A percentile compares a stretch with the other conserved stretches of the same genome.
Evolutionary conservation across 2,113 vertebrate genomes (phyloP).

Genomic region (Azemiops feae): DNA sequence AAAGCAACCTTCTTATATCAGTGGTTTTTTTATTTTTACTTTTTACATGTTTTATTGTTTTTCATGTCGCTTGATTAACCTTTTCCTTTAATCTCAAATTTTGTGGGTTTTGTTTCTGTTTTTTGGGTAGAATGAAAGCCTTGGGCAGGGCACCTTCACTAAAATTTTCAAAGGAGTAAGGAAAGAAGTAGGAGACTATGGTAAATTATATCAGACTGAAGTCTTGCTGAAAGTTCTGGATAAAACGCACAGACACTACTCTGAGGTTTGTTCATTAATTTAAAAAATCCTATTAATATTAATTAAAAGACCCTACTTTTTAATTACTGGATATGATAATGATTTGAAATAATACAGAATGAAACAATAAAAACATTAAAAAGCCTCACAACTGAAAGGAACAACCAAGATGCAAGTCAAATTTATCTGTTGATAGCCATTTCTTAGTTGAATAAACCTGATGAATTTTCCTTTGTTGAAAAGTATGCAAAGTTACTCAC

Average conservation of each 20-base stretch:
- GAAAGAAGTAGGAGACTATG: constrained; percentile 90
- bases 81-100: neutral
- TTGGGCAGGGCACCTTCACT: constrained; percentile 95
- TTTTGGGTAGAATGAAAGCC: constrained; percentile 81
- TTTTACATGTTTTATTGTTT: neutral
- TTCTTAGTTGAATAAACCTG: neutral
- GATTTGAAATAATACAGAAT: neutral
- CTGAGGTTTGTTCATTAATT: constrained; percentile 80
- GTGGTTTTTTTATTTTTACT: neutral
- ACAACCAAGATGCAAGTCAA: neutral
- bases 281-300: neutral
- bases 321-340: neutral
- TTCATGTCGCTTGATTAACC: neutral
- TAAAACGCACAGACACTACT: constrained; percentile 90
- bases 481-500: neutral
- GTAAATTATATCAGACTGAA: constrained; percentile 87
- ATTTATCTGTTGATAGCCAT: neutral
- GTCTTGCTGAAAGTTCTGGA: constrained; percentile 93
- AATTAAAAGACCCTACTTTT: neutral
- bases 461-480: neutral
- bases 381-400: neutral
- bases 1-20: neutral
- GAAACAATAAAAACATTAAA: neutral
- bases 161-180: constrained; percentile 92
- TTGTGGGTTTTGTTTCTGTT: constrained; percentile 12